Evolutionary conservation across 2,888 invertebrate genomes (phyloP), one percentile per base, ranked within the genome.

Genomic region (Syrista parreyssii): DNA sequence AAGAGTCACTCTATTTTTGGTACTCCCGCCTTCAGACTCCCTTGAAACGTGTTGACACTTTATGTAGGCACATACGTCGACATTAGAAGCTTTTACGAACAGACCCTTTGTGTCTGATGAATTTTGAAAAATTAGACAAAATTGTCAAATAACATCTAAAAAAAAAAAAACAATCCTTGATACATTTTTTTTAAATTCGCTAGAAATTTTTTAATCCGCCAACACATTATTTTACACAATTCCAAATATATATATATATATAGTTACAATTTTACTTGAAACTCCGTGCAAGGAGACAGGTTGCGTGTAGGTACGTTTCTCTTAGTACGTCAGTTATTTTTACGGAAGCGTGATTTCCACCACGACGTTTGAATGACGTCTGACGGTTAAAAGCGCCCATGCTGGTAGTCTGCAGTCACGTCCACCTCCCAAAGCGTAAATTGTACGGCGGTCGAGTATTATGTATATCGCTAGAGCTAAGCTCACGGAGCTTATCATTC

Each of bases 341-440:
- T 76, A 76, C 73, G 55, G 23, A 55, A 55, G 55, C 55, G 55
- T 55, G 55, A 55, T 55, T 55, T 55, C 55, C 23, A 1, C 55
- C 55, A 23, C 23, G 55, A 55, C 23, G 55, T 55, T 55, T 55
- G 72, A 76, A 73, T 73, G 72, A 76, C 76, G 76, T 12, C 76
- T 76, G 68, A 76, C 72, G 40, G 72, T 76, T 76, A 55, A 76
- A 76, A 76, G 76, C 73, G 55, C 32, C 23, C 40, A n/a, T 55
- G 55, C 73, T 73, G 73, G 30, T 73, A 30, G 73, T 72, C 73
- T 76, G 12, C 55, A 55, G 23, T 23, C 55, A 23, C 55, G 55
- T 55, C 55, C 55, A 55, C 23, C 23, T 23, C 9, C 55, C 9
- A 23, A 55, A 55, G 55, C 55, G 55, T 55, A 55, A 55, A 55